A percentile compares a stretch with the other conserved stretches of the same genome.
These are phyloP conservation scores for Myiothlypis chrysogaster DNA, from an alignment of 2,797 vertebrate species.

Conservation along the genomic window DNA sequence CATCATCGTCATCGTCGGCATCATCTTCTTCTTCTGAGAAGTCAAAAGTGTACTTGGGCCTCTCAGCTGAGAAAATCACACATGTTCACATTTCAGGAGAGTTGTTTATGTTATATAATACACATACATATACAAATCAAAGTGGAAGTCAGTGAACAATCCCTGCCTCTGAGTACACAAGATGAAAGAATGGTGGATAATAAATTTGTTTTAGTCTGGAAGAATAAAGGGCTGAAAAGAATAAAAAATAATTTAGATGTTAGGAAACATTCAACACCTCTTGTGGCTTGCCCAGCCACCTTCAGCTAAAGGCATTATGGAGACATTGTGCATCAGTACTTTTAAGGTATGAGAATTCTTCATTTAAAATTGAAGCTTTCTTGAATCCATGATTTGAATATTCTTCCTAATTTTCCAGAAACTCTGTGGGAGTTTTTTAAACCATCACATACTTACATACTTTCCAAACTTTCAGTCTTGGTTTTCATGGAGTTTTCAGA, in stretches of 20 bases:
- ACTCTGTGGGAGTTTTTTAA: background rate
- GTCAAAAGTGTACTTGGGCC: constrained; percentile 97
- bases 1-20: constrained; percentile 83
- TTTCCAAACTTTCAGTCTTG: background rate
- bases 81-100: background rate
- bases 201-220: background rate
- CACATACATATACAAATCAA: background rate
- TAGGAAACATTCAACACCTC: background rate
- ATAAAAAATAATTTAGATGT: background rate
- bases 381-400: background rate
- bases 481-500: background rate
- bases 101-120: background rate
- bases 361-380: background rate
- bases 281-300: background rate
- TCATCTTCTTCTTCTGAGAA: constrained; percentile 95
- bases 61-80: constrained; percentile 79
- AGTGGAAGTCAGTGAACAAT: background rate
- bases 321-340: background rate
- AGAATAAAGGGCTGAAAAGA: background rate
- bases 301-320: background rate
- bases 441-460: background rate
- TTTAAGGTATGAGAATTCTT: background rate
- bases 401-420: background rate
- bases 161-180: background rate
- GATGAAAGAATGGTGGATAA: background rate